These are phyloP conservation scores for Drosophila sturtevanti DNA, from an alignment of 1,140 invertebrate genomes.

Conservation along the genomic window DNA sequence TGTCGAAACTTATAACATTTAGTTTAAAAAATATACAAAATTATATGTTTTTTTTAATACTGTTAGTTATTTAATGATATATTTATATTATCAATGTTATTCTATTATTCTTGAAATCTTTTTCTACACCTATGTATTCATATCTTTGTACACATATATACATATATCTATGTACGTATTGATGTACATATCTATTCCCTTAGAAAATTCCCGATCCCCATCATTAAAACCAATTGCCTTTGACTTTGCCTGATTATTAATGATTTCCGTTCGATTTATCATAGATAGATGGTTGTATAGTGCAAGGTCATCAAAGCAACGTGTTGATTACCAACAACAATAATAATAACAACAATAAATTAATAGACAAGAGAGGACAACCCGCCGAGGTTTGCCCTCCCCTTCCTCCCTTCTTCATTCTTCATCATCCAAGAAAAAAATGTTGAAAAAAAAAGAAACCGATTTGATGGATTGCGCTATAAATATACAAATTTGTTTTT, in stretches of 20 bases:
- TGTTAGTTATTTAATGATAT: too few relatives aligned
- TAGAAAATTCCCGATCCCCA: constrained; percentile 51
- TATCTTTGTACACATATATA: neutral
- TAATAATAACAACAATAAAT: constrained; percentile 79
- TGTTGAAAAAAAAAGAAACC: constrained; percentile 11
- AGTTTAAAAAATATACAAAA: too few relatives aligned
- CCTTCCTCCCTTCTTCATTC: constrained; percentile 34
- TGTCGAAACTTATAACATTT: too few relatives aligned
- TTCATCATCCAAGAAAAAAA: neutral
- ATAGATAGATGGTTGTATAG: constrained; percentile 71
- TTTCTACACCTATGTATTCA: neutral
- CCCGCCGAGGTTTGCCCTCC: constrained; percentile 49
- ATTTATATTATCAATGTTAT: too few relatives aligned
- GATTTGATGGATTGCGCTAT: constrained; percentile 61
- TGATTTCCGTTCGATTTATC: constrained; percentile 80
- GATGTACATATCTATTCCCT: neutral
- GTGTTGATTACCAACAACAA: constrained; percentile 72
- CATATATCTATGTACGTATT: too few relatives aligned
- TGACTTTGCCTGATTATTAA: constrained; percentile 71
- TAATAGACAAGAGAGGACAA: constrained; percentile 63
- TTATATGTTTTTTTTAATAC: too few relatives aligned
- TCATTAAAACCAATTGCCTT: constrained; percentile 70
- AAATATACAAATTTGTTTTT: constrained; percentile 64
- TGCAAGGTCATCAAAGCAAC: constrained; percentile 78
- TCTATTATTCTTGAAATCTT: neutral